These are phyloP conservation scores for Podotricha telesiphe DNA, from an alignment of 2,888 invertebrate genomes.

Conservation along the genomic window DNA sequence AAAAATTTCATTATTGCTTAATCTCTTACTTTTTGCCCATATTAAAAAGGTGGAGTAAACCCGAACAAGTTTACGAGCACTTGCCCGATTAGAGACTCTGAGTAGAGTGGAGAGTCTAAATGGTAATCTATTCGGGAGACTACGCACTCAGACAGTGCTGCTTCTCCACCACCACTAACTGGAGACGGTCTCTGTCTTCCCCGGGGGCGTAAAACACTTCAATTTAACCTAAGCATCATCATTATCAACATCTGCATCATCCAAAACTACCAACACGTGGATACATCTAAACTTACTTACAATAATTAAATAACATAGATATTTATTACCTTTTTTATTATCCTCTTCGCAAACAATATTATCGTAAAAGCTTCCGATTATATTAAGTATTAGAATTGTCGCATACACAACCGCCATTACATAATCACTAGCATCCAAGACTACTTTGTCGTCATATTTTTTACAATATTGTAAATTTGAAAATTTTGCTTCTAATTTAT, in stretches of 20 bases:
- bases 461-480: conserved; percentile 63
- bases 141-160: too few species aligned
- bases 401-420: conserved; percentile 60
- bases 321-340: conserved; percentile 55
- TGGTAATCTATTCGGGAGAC: too few species aligned
- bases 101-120: too few species aligned
- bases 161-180: too few species aligned
- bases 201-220: too few species aligned
- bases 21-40: too few species aligned
- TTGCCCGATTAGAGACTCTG: too few species aligned
- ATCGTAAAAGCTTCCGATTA: conserved; percentile 64
- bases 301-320: conserved; percentile 14
- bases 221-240: not conserved
- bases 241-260: not conserved
- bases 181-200: too few species aligned
- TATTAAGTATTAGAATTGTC: conserved; percentile 60
- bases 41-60: too few species aligned
- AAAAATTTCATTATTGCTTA: too few species aligned
- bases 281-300: not conserved
- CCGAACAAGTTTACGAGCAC: too few species aligned
- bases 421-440: conserved; percentile 59
- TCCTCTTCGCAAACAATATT: conserved; percentile 47
- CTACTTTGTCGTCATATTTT: conserved; percentile 50
- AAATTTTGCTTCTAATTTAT: conserved; percentile 60
- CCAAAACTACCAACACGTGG: not conserved